phyloP scores from a whole-genome alignment of 2,797 vertebrate species.

The Tenualosa thibaudeaui region DNA sequence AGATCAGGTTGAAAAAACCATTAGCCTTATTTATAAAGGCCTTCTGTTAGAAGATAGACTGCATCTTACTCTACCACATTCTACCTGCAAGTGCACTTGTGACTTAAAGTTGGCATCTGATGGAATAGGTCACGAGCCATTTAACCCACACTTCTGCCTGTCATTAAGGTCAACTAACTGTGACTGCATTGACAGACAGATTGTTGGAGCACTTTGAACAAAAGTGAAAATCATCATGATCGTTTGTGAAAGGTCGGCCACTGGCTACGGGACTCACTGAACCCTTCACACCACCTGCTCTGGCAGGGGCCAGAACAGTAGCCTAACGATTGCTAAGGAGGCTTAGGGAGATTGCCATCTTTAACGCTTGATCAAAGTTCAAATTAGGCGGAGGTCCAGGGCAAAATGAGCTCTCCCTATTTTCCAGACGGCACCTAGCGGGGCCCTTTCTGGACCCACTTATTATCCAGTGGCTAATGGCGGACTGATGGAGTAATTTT shows the following conservation, averaged over 20 bases:
- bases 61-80: not conserved
- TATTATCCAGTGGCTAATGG: slow-evolving; percentile 72
- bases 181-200: not conserved
- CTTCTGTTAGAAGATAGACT: not conserved
- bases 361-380: slow-evolving; percentile 50
- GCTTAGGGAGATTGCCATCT: slow-evolving; percentile 38
- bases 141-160: not conserved
- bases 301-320: slow-evolving; percentile 48
- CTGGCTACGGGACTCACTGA: slow-evolving; percentile 52
- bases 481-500: slow-evolving; percentile 74
- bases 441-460: slow-evolving; percentile 58
- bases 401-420: slow-evolving; percentile 63
- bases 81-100: not conserved
- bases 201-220: not conserved
- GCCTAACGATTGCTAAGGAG: slow-evolving; percentile 51
- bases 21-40: not conserved
- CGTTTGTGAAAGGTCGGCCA: slow-evolving; percentile 31
- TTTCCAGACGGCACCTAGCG: slow-evolving; percentile 58
- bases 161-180: not conserved
- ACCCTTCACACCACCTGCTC: slow-evolving; percentile 45
- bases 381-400: slow-evolving; percentile 60
- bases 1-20: not conserved
- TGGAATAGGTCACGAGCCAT: not conserved
- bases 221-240: not conserved
- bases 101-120: not conserved